phyloP scores from a whole-genome alignment of 2,797 vertebrate genomes.

The Melopsittacus undulatus region DNA sequence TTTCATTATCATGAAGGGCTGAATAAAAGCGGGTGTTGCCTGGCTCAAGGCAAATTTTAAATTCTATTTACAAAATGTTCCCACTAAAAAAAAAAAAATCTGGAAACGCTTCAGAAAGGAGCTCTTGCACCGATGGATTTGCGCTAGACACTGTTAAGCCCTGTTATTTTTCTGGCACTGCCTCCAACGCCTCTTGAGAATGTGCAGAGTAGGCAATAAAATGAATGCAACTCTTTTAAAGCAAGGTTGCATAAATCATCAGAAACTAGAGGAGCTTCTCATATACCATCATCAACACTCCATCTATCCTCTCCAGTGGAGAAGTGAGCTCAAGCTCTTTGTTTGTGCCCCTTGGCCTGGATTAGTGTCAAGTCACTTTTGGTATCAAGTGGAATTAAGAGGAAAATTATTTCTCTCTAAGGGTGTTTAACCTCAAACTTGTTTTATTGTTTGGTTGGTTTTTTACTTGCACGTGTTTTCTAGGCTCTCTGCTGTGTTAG shows the following conservation, averaged over 20 bases:
- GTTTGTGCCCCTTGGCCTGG: constrained; percentile 66
- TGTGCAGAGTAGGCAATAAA: constrained; percentile 69
- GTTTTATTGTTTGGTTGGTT: not conserved
- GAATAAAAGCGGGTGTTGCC: constrained; percentile 68
- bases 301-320: constrained; percentile 58
- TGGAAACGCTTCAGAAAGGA: constrained; percentile 79
- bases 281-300: constrained; percentile 33
- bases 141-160: constrained; percentile 69
- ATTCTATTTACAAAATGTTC: constrained; percentile 73
- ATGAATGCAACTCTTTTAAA: constrained; percentile 37
- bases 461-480: accelerated
- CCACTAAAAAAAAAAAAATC: constrained; percentile 47
- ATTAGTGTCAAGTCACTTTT: constrained; percentile 64
- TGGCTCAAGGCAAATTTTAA: constrained; percentile 71
- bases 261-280: constrained; percentile 59
- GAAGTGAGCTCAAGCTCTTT: constrained; percentile 61
- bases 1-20: constrained; percentile 58
- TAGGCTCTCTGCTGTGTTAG: not conserved
- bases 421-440: not conserved
- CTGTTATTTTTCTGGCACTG: constrained; percentile 70
- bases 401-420: constrained; percentile 57
- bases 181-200: constrained; percentile 68
- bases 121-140: constrained; percentile 68
- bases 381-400: constrained; percentile 65
- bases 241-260: constrained; percentile 69